phyloP scores from a whole-genome alignment of 1,140 invertebrate species.

The Centruroides sculpturatus region DNA sequence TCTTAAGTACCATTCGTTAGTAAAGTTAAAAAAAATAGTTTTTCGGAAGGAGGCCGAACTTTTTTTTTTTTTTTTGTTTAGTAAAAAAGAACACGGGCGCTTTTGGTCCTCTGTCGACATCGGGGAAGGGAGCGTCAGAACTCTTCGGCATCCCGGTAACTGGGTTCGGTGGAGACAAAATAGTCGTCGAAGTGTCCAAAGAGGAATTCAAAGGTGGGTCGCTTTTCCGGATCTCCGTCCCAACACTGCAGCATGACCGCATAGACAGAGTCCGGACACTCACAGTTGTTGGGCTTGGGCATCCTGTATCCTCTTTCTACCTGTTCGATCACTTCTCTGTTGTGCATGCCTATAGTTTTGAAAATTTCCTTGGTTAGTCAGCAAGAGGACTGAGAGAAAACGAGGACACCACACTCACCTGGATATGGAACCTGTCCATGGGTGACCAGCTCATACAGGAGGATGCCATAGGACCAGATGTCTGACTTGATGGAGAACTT shows the following conservation, averaged over 20 bases:
- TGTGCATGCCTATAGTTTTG: conserved; percentile 55
- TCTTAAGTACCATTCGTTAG: no score
- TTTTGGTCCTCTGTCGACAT: no score
- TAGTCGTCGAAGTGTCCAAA: conserved; percentile 94
- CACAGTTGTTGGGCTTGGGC: conserved; percentile 49
- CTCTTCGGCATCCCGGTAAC: conserved; percentile 62
- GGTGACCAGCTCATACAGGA: conserved; percentile 92
- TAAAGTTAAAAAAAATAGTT: no score
- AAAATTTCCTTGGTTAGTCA: no score
- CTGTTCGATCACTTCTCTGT: conserved; percentile 87
- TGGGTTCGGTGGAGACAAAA: conserved; percentile 81
- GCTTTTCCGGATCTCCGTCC: conserved; percentile 76
- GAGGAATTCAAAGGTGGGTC: conserved; percentile 93
- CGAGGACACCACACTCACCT: conserved; percentile 34
- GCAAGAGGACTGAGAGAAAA: no score
- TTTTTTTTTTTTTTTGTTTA: no score
- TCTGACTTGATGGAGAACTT: conserved; percentile 96
- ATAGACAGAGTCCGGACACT: conserved; percentile 80
- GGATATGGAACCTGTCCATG: conserved; percentile 86
- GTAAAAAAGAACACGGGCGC: no score
- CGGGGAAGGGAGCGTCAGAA: background rate
- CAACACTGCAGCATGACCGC: conserved; percentile 81
- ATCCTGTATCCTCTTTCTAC: conserved; percentile 89
- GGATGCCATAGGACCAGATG: conserved; percentile 95
- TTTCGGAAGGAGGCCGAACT: no score